phyloP scores from a whole-genome alignment of 1,140 invertebrate species.

The Apis florea region DNA sequence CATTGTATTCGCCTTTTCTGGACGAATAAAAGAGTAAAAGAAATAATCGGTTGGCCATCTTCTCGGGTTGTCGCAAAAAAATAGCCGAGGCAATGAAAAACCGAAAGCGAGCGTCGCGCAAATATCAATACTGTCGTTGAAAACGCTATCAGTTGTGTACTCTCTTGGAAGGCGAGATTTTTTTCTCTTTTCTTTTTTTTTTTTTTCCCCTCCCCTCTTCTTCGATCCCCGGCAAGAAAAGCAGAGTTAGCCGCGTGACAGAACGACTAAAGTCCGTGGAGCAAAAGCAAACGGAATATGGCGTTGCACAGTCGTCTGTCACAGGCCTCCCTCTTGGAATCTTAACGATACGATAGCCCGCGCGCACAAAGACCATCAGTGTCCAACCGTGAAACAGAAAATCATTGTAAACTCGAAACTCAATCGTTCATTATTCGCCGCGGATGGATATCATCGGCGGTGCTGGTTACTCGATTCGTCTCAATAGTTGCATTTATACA shows the following conservation, averaged over 20 bases:
- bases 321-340: conserved; percentile 54
- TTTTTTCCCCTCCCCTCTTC: neutral
- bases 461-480: neutral
- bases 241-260: conserved; percentile 36
- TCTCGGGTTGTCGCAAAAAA: conserved; percentile 2
- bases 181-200: neutral
- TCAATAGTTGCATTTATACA: conserved; percentile 70
- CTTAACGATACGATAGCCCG: conserved; percentile 53
- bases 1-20: neutral
- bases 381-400: conserved; percentile 73
- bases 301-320: conserved; percentile 51
- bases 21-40: neutral
- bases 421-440: conserved; percentile 63
- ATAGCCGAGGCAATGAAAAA: conserved; percentile 27
- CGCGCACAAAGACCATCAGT: conserved; percentile 70
- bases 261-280: conserved; percentile 34
- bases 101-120: conserved; percentile 11
- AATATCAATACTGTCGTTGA: conserved; percentile 44
- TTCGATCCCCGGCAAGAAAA: conserved; percentile 23
- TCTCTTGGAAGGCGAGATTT: neutral
- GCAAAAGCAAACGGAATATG: conserved; percentile 44
- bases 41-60: neutral
- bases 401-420: conserved; percentile 71
- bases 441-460: conserved; percentile 22
- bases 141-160: conserved; percentile 22